Percentiles rank a stretch among this genome's conserved stretches.
These are phyloP conservation scores for Lepilemur ruficaudatus DNA, from an alignment of 2,797 vertebrate species.

Conservation along the genomic window DNA sequence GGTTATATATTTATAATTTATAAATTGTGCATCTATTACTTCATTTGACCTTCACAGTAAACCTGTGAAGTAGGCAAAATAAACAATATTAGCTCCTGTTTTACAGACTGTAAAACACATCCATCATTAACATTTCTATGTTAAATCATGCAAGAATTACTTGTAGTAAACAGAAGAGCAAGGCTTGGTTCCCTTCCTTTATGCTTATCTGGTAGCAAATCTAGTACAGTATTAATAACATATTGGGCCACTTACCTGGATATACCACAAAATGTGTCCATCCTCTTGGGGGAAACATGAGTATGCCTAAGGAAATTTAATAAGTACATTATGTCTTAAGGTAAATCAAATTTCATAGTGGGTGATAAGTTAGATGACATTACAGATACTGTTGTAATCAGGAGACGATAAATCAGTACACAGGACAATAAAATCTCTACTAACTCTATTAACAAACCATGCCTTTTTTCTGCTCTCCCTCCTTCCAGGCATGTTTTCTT, in stretches of 20 bases:
- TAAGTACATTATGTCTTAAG: not conserved
- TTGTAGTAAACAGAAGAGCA: not conserved
- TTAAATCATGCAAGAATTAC: not conserved
- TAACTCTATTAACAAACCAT: not conserved
- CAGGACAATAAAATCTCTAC: not conserved
- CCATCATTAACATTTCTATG: not conserved
- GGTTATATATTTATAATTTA: not conserved
- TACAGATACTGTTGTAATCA: not conserved
- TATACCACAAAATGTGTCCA: not conserved
- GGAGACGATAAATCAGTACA: not conserved
- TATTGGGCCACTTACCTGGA: not conserved
- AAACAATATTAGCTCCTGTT: not conserved
- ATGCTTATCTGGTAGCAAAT: not conserved
- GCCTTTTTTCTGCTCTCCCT: not conserved
- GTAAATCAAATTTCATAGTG: not conserved
- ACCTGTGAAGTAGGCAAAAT: conserved; percentile 11
- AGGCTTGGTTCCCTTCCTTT: not conserved
- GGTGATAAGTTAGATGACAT: not conserved
- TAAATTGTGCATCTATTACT: not conserved
- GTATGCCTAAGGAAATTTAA: not conserved
- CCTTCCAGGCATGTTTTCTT: conserved; percentile 2
- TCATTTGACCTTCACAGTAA: conserved; percentile 15
- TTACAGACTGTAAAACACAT: not conserved
- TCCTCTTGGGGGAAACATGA: not conserved
- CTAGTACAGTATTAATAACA: not conserved